Evolutionary conservation across 2,888 invertebrate genomes (phyloP), one percentile per base, ranked within the genome.

Genomic region (Syrphus vitripennis): DNA sequence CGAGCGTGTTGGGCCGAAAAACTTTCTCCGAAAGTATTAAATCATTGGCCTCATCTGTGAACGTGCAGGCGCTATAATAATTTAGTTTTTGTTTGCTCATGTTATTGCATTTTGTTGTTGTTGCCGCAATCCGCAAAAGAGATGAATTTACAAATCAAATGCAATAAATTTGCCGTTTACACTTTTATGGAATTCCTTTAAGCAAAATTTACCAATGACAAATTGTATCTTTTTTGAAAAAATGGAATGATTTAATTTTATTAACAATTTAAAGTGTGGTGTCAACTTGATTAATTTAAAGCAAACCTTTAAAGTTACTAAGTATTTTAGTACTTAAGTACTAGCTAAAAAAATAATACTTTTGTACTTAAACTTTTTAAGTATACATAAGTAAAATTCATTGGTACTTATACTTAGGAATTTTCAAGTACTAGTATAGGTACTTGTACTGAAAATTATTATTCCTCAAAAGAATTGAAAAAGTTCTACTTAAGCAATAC

Each of bases 21-120:
- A 70, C 70, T 70, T 70, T 70, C 70, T 70, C 70, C 55, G 55
- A 70, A 70, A 70, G 76, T 86, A 86, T 84, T 84, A 84, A 84
- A 84, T 84, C 84, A 84, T 81, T 81, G 81, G 84, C 81, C 81
- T 82, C 81, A 86, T 86, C 84, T 77, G 72, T 72, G 76, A 81
- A 74, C 84, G 81, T 81, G 74, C 53, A 57, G 53, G 34, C 31
- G 59, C 16, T 72, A 24, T 34, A 19, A 34, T 24, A 24, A 26
- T 40, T n/a, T n/a, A n/a, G n/a, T n/a, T 70, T 55, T 29, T 42
- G 1, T 55, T 29, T 34, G 21, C n/a, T 48, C 7, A 4, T n/a
- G n/a, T n/a, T n/a, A n/a, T n/a, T 45, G 29, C 4, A 29, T 42
- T 16, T 63, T 45, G n/a, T 48, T 65, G 34, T 21, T 21, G 31